phyloP scores from a whole-genome alignment of 2,797 vertebrate species.

The Onychomys torridus region DNA sequence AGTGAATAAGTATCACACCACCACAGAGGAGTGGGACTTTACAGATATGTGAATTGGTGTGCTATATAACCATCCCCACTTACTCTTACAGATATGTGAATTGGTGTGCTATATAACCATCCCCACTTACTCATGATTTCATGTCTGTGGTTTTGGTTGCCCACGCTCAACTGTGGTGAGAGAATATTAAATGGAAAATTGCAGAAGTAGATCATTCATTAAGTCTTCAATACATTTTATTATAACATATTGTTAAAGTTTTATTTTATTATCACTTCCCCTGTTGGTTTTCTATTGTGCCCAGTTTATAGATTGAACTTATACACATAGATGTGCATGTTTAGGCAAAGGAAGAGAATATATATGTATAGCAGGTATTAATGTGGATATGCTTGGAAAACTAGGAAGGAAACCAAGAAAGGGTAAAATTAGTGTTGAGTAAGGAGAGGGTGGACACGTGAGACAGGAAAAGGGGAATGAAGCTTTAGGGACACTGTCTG shows the following conservation, averaged over 20 bases:
- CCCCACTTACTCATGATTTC: neutral
- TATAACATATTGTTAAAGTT: neutral
- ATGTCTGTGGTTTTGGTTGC: neutral
- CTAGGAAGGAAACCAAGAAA: neutral
- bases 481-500: neutral
- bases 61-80: neutral
- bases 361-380: neutral
- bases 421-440: too few species aligned
- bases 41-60: neutral
- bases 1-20: neutral
- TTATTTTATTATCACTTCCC: neutral
- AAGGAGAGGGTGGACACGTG: neutral
- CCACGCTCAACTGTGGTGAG: neutral
- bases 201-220: neutral
- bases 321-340: neutral
- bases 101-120: neutral
- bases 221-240: neutral
- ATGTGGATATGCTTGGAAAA: neutral
- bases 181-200: neutral
- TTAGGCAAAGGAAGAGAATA: neutral
- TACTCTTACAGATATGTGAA: neutral
- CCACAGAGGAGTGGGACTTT: neutral
- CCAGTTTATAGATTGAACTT: neutral
- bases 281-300: neutral
- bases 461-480: neutral